phyloP scores from a whole-genome alignment of 2,888 invertebrate species.

The Netelia virgata region DNA sequence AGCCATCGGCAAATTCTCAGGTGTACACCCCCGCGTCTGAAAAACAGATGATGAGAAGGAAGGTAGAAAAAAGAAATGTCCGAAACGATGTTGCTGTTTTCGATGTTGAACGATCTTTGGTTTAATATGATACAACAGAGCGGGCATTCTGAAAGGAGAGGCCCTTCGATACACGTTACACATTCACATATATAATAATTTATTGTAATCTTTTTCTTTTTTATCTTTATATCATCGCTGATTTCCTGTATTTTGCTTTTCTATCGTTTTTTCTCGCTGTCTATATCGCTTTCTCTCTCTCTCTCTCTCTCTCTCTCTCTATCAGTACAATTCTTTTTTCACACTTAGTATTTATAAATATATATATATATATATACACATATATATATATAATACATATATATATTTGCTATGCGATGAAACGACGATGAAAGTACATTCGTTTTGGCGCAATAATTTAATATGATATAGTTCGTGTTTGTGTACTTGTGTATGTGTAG shows the following conservation, averaged over 20 bases:
- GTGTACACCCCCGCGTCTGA: neutral
- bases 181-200: slow-evolving; percentile 72
- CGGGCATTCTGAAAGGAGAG: slow-evolving; percentile 67
- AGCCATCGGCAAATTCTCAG: slow-evolving; percentile 30
- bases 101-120: slow-evolving; percentile 82
- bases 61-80: slow-evolving; percentile 27
- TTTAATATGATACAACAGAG: slow-evolving; percentile 83
- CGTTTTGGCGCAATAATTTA: slow-evolving; percentile 55
- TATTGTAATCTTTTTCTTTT: slow-evolving; percentile 14
- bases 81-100: slow-evolving; percentile 49
- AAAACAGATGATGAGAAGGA: slow-evolving; percentile 31
- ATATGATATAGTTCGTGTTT: slow-evolving; percentile 45
- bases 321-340: slow-evolving; percentile 7
- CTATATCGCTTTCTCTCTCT: slow-evolving; percentile 45
- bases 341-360: slow-evolving; percentile 46
- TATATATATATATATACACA: slow-evolving; percentile 38
- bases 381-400: slow-evolving; percentile 40
- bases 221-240: slow-evolving; percentile 22
- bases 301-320: slow-evolving; percentile 26
- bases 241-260: slow-evolving; percentile 28
- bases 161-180: slow-evolving; percentile 71
- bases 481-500: neutral
- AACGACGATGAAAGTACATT: slow-evolving; percentile 61
- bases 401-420: slow-evolving; percentile 52
- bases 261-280: slow-evolving; percentile 24